Evolutionary conservation across 2,888 invertebrate species (phyloP).

Genomic region (Stomorhina lunata): DNA sequence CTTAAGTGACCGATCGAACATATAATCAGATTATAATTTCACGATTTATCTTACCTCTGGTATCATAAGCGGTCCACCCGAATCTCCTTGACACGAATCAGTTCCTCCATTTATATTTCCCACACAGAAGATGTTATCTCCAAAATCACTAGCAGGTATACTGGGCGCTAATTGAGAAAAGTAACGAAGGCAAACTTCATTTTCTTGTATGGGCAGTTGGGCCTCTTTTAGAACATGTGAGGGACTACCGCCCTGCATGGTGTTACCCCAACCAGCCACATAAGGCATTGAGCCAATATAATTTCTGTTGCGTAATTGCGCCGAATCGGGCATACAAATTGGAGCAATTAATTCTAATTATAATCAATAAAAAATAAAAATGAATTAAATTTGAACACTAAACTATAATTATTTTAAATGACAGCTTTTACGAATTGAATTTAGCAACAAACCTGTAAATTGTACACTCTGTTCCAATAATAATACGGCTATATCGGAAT

Average conservation of each 20-base stretch:
- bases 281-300: conserved; percentile 83
- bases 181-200: conserved; percentile 81
- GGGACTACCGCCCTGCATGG: conserved; percentile 81
- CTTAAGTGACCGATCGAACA: too few species aligned
- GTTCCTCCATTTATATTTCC: conserved; percentile 72
- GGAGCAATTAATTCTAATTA: conserved; percentile 84
- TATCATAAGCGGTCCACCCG: conserved; percentile 75
- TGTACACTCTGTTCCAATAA: conserved; percentile 82
- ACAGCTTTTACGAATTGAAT: neutral
- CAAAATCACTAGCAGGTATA: conserved; percentile 71
- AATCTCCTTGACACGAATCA: conserved; percentile 75
- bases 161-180: conserved; percentile 68
- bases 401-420: conserved; percentile 22
- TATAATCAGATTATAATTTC: neutral
- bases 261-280: conserved; percentile 84
- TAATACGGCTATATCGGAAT: conserved; percentile 89
- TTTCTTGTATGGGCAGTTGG: conserved; percentile 85
- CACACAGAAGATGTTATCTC: conserved; percentile 72
- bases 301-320: conserved; percentile 81
- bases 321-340: conserved; percentile 86
- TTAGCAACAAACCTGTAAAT: conserved; percentile 81
- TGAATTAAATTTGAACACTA: too few species aligned
- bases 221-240: conserved; percentile 84
- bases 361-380: conserved; percentile 59
- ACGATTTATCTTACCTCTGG: conserved; percentile 69